A percentile compares a stretch with the other conserved stretches of the same genome.
Conservation (phyloP, 2,888 invertebrate genomes). For the Morpho deidamia region DNA sequence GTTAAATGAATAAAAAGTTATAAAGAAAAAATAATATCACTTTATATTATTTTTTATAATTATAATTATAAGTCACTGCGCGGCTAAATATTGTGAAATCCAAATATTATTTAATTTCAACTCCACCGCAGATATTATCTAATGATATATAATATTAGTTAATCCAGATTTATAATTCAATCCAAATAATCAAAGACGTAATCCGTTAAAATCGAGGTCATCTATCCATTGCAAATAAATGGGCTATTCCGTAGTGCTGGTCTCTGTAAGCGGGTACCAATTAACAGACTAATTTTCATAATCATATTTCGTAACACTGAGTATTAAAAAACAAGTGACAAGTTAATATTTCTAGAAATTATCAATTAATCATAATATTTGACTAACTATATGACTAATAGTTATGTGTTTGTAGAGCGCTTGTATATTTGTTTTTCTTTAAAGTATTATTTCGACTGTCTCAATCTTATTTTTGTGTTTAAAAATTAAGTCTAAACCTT, state of each 20-base stretch:
- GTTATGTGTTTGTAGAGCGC: conserved; percentile 15
- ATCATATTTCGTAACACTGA: conserved; percentile 25
- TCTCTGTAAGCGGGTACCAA: conserved; percentile 17
- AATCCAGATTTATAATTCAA: too few relatives aligned
- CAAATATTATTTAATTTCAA: too few relatives aligned
- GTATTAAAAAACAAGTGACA: conserved; percentile 9
- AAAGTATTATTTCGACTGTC: neutral
- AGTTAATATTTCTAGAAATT: conserved; percentile 9
- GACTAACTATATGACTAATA: conserved; percentile 29
- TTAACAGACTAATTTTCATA: conserved; percentile 41
- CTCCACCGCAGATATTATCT: too few relatives aligned
- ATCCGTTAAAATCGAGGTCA: neutral
- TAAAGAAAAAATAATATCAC: too few relatives aligned
- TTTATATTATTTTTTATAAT: too few relatives aligned
- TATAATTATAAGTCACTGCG: too few relatives aligned
- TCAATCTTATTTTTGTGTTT: neutral
- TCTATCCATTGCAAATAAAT: conserved; percentile 18
- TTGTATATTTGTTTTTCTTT: conserved; percentile 4
- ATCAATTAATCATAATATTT: conserved; percentile 17
- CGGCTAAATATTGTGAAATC: too few relatives aligned
- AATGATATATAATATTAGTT: too few relatives aligned
- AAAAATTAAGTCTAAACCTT: neutral
- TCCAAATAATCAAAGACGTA: neutral
- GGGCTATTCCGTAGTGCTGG: conserved; percentile 8
- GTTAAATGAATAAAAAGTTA: too few relatives aligned